Conservation (phyloP, 2,113 vertebrate genomes). For the Phalacrocorax aristotelis region DNA sequence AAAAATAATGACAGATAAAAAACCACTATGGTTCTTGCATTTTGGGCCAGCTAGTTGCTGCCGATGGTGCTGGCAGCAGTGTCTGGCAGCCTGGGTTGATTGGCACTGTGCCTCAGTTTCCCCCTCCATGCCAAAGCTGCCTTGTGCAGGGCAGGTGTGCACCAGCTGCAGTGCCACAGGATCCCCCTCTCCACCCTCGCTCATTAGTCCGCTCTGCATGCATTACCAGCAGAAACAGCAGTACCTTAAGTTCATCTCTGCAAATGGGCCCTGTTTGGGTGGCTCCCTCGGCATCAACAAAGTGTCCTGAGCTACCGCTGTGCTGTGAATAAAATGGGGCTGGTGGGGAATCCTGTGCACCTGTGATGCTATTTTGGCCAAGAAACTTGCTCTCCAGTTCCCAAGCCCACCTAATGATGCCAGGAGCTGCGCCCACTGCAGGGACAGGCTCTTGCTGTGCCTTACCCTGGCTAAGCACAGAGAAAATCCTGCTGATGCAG, state of each 20-base stretch:
- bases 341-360: accelerated
- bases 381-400: neutral
- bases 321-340: neutral
- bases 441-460: neutral
- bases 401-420: neutral
- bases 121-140: neutral
- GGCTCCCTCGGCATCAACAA: neutral
- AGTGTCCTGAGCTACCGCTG: neutral
- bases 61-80: accelerated
- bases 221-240: neutral
- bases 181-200: neutral
- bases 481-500: neutral
- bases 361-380: neutral
- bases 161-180: accelerated
- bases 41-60: neutral
- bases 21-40: neutral
- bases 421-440: neutral
- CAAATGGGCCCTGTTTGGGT: neutral
- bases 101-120: neutral
- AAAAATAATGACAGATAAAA: neutral
- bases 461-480: neutral
- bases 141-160: neutral
- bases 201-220: neutral
- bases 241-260: neutral
- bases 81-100: too few species aligned